These are phyloP conservation scores for Takifugu ocellatus DNA, from an alignment of 2,797 vertebrate species.

Conservation along the genomic window DNA sequence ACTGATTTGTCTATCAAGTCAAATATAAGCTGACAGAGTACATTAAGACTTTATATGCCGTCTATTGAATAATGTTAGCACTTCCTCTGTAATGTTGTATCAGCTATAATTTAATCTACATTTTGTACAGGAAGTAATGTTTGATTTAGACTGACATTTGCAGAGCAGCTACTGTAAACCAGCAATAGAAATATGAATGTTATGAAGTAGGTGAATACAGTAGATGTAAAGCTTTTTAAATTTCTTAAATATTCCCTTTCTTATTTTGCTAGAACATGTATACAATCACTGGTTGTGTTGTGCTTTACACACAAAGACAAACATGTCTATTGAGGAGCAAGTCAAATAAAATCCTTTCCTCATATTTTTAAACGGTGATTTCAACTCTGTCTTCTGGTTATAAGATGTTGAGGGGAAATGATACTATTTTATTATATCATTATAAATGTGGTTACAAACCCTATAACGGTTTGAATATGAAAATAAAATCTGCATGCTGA, in stretches of 20 bases:
- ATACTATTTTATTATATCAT: too few relatives aligned
- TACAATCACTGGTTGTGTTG: conserved; percentile 83
- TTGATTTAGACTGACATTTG: conserved; percentile 83
- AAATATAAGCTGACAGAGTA: conserved; percentile 77
- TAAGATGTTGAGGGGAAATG: neutral
- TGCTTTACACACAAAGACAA: conserved; percentile 81
- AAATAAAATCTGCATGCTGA: too few relatives aligned
- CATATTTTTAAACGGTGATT: conserved; percentile 77
- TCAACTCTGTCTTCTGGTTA: conserved; percentile 15
- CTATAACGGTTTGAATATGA: too few relatives aligned
- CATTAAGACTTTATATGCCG: conserved; percentile 80
- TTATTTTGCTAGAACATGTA: conserved; percentile 88
- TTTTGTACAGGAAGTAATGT: conserved; percentile 79
- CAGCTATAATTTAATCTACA: conserved; percentile 83
- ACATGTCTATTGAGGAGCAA: conserved; percentile 81
- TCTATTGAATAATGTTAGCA: conserved; percentile 85
- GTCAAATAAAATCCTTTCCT: conserved; percentile 84
- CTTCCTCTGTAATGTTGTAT: conserved; percentile 93
- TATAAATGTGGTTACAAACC: too few relatives aligned
- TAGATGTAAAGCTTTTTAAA: conserved; percentile 78
- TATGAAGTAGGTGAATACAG: conserved; percentile 77
- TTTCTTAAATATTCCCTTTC: conserved; percentile 74
- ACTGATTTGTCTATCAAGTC: conserved; percentile 79
- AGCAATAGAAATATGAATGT: conserved; percentile 89
- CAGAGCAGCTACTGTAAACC: conserved; percentile 87